Evolutionary conservation across 1,140 invertebrate species (phyloP).

Genomic region (Drosophila subobscura): DNA sequence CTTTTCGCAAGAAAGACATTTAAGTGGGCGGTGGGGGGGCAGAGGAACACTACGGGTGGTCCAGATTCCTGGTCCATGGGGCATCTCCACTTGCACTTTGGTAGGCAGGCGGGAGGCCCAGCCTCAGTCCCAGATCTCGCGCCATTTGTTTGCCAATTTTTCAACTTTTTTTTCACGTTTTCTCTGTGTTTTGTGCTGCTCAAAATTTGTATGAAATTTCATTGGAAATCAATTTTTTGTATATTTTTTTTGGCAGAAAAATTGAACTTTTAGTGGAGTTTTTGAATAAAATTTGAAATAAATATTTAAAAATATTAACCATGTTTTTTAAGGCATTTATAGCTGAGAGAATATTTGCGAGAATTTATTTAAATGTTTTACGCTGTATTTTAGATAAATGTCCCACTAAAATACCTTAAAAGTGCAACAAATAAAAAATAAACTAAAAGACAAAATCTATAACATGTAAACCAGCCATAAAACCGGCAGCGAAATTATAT

Average conservation of each 20-base stretch:
- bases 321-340: not conserved
- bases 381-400: no score
- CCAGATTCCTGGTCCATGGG: slow-evolving; percentile 19
- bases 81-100: slow-evolving; percentile 26
- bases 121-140: no score
- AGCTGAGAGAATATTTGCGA: no score
- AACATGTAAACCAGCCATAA: no score
- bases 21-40: not conserved
- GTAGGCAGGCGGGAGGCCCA: slow-evolving; percentile 17
- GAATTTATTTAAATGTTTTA: no score
- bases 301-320: not conserved
- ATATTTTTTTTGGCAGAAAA: slow-evolving; percentile 3
- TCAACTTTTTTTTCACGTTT: slow-evolving; percentile 60
- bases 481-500: no score
- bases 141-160: slow-evolving; percentile 60
- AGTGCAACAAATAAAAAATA: not conserved
- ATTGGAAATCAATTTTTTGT: slow-evolving; percentile 17
- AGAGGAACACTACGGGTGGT: slow-evolving; percentile 37
- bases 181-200: not conserved
- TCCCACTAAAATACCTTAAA: no score
- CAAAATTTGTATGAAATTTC: slow-evolving; percentile 46
- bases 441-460: not conserved
- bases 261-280: not conserved
- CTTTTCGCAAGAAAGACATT: slow-evolving; percentile 16
- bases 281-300: slow-evolving; percentile 8